Conservation (phyloP, 30 jellyfish, hydroid and myxozoan species). For the Morbakka virulenta region DNA sequence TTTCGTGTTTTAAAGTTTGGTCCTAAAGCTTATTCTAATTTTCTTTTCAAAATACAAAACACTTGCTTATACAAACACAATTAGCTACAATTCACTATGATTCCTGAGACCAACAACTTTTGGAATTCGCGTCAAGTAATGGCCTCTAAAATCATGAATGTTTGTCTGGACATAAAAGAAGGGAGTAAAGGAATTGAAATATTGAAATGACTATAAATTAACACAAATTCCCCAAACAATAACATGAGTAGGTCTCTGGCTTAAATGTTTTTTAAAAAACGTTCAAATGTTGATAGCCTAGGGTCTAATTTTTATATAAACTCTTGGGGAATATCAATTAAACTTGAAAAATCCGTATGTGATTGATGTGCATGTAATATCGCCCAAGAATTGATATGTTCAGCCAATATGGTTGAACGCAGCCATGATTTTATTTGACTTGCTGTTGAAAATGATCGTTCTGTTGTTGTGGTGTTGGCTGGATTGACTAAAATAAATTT, state of each 20-base stretch:
- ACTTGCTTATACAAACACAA: neutral
- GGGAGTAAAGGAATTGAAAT: neutral
- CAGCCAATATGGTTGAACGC: neutral
- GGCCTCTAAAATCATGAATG: neutral
- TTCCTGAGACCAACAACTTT: neutral
- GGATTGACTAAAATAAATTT: too few species aligned
- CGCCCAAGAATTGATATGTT: neutral
- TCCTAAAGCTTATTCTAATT: neutral
- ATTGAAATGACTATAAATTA: neutral
- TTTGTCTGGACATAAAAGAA: neutral
- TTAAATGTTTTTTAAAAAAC: neutral
- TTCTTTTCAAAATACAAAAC: neutral
- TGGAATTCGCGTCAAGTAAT: neutral
- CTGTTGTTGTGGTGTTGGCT: too few species aligned
- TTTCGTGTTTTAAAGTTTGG: neutral
- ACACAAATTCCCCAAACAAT: neutral
- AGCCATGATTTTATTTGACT: neutral
- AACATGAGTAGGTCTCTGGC: neutral
- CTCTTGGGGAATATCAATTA: neutral
- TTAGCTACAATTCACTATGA: neutral
- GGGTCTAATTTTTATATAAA: neutral
- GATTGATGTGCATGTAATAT: neutral
- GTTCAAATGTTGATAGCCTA: neutral
- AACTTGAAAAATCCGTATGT: neutral
- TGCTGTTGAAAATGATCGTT: neutral